phyloP scores from a whole-genome alignment of 2,113 vertebrate species.

The Himantopus leucocephalus region DNA sequence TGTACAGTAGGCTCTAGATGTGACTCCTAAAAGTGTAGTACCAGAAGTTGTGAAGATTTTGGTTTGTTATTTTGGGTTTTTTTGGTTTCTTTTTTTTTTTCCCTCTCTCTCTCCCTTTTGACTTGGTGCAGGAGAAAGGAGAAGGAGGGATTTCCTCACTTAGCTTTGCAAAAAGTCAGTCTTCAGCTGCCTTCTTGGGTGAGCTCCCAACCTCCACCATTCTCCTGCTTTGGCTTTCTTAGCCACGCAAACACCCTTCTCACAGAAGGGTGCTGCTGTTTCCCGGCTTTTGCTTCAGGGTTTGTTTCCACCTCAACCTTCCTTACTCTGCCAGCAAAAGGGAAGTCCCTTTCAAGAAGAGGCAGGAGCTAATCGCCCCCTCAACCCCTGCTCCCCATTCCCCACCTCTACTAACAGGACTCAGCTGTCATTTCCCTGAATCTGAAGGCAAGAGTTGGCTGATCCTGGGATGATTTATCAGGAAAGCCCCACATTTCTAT shows the following conservation, averaged over 20 bases:
- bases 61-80: neutral
- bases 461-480: slow-evolving; percentile 42
- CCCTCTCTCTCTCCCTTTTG: neutral
- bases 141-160: neutral
- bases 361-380: neutral
- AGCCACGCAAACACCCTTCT: neutral
- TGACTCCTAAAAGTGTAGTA: neutral
- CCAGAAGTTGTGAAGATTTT: neutral
- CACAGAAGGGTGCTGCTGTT: neutral
- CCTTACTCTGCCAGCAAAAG: neutral
- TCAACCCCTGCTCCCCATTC: neutral
- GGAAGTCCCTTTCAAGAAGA: neutral
- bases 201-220: neutral
- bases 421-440: slow-evolving; percentile 37
- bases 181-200: neutral
- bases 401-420: neutral
- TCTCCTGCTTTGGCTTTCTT: neutral
- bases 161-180: neutral
- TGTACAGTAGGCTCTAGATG: fast-evolving
- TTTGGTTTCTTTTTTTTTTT: fast-evolving
- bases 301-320: neutral
- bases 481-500: neutral
- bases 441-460: slow-evolving; percentile 2
- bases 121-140: neutral
- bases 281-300: neutral